Percentiles rank a stretch among this genome's conserved stretches.
Conservation (phyloP, 2,113 vertebrate genomes). For the Cochlearius cochlearius region DNA sequence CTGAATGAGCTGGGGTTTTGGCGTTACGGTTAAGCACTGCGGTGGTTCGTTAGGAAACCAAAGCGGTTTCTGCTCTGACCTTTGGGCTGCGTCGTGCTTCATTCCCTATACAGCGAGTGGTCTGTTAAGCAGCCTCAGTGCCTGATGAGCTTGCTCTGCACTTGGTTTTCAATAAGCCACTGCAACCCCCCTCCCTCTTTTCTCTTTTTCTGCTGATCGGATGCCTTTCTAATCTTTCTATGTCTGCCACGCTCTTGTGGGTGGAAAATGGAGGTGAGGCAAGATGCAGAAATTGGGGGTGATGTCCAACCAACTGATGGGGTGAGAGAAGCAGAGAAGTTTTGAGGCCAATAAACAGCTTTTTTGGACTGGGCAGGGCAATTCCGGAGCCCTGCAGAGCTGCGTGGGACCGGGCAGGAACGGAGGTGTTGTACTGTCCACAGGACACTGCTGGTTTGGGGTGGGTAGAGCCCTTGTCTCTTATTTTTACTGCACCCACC, state of each 20-base stretch:
- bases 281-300: rapidly evolving
- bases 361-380: background rate
- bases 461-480: rapidly evolving
- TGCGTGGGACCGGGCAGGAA: rapidly evolving
- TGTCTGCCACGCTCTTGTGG: rapidly evolving
- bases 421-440: rapidly evolving
- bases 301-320: background rate
- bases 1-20: background rate
- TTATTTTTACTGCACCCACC: rapidly evolving
- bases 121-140: background rate
- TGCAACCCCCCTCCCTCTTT: background rate
- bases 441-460: background rate
- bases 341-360: background rate
- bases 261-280: background rate
- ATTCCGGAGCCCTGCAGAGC: background rate
- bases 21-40: rapidly evolving
- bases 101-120: rapidly evolving
- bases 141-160: background rate
- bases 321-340: background rate
- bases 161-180: background rate
- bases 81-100: rapidly evolving
- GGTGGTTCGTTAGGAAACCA: background rate
- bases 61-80: background rate
- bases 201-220: background rate
- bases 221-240: background rate